Evolutionary conservation across 2,888 invertebrate species (phyloP).

Genomic region (Tigriopus californicus): DNA sequence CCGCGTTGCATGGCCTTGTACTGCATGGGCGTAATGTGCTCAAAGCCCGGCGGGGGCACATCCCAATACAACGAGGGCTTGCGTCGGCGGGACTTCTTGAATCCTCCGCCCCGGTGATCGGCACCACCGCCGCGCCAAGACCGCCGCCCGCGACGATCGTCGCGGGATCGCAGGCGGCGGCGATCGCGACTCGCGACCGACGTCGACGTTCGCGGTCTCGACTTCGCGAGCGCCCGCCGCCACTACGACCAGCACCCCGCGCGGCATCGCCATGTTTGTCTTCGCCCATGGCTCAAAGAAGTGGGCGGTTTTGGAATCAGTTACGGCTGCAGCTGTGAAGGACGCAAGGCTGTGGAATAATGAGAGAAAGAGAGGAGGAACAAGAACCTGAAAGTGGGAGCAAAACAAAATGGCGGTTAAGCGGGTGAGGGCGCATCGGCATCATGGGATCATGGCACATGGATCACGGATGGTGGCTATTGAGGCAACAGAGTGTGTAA

Average conservation of each 20-base stretch:
- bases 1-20: constrained; percentile 52
- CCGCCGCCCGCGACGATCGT: constrained; percentile 19
- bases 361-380: too few species aligned
- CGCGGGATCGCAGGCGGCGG: constrained; percentile 20
- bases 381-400: too few species aligned
- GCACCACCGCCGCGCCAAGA: constrained; percentile 8
- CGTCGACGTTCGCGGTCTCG: not conserved
- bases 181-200: constrained; percentile 20
- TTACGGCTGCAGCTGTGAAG: too few species aligned
- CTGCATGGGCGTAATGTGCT: constrained; percentile 92
- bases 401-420: too few species aligned
- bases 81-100: constrained; percentile 34
- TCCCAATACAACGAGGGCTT: constrained; percentile 95
- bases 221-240: not conserved
- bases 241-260: not conserved
- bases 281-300: too few species aligned
- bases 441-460: too few species aligned
- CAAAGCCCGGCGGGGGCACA: constrained; percentile 91
- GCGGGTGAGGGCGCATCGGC: too few species aligned
- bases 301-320: too few species aligned
- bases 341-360: too few species aligned
- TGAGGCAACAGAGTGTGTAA: too few species aligned
- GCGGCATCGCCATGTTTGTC: too few species aligned
- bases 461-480: too few species aligned
- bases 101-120: not conserved